Evolutionary conservation across 1,140 invertebrate species (phyloP), one percentile per base, ranked within the genome.

Genomic region (Drosophila carrolli): DNA sequence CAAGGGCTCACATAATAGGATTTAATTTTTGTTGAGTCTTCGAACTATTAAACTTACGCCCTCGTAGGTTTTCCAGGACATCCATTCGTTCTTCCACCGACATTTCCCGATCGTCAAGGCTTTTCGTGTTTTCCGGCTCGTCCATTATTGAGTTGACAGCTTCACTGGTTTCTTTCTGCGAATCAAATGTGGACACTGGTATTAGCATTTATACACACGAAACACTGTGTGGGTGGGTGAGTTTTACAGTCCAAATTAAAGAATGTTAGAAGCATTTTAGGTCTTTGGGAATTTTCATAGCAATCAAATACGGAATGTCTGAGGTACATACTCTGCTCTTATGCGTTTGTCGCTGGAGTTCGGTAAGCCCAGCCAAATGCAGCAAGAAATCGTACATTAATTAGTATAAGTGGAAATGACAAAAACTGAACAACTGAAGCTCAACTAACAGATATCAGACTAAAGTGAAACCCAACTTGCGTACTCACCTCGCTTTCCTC

Each of bases 91-190:
- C 92, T 83, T 67, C 85, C 5, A 90, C 73, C 7, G 85, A 86
- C 82, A 77, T 86, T 35, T 86, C 75, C 7, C 40, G 50, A 32
- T 82, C 62, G 5, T 83, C 75, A 1, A 56, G 16, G 50, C 23
- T 37, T 51, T 61, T 60, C n/a, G 43, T 32, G 11, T 47, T 6
- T 32, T 62, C 70, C 1, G 70, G 2, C 1, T 88, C 89, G 14
- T 84, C 75, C 85, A 91, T 92, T 29, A 92, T 92, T 9, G 91
- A 92, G 41, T 91, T 91, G n/a, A 92, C 91, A 9, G 91, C 91
- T 11, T 92, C 91, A 47, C 86, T 90, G 16, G 91, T 92, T 78
- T 92, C 91, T 54, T 90, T 92, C 91, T 92, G 58, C 11, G 51
- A 70, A 78, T 41, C 0, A 14, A 48, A 37, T 2, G 5, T 7